phyloP scores from a whole-genome alignment of 2,797 vertebrate species.

The Fringilla coelebs region DNA sequence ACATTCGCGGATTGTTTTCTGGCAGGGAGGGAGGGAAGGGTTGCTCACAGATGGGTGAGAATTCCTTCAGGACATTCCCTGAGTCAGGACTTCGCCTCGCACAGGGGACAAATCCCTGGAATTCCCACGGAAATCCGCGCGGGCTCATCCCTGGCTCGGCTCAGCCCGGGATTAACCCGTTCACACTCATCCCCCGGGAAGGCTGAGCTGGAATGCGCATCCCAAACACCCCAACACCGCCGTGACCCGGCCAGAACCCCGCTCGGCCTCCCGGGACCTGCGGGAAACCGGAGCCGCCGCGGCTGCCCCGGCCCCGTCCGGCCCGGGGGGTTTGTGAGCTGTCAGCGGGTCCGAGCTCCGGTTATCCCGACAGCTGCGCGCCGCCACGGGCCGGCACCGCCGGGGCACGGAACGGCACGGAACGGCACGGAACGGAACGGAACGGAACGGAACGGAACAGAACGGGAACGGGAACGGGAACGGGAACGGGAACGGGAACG shows the following conservation, averaged over 20 bases:
- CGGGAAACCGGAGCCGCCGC: not conserved
- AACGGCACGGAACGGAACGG: too few relatives aligned
- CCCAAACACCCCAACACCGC: not conserved
- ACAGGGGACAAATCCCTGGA: not conserved
- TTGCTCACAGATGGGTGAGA: not conserved
- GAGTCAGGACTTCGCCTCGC: not conserved
- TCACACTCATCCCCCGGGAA: not conserved
- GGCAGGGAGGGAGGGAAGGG: not conserved
- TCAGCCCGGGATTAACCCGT: not conserved
- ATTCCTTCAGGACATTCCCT: not conserved
- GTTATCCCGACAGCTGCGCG: slow-evolving; percentile 15
- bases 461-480: too few relatives aligned
- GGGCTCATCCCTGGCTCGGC: not conserved
- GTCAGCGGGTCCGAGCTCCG: slow-evolving; percentile 1
- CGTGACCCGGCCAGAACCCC: not conserved
- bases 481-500: accelerated
- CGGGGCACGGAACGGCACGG: too few relatives aligned
- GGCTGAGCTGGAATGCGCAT: accelerated
- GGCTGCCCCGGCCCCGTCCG: not conserved
- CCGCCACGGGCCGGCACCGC: not conserved
- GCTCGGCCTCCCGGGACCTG: not conserved
- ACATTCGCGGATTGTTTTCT: not conserved
- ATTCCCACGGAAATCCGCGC: not conserved
- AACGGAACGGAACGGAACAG: too few relatives aligned
- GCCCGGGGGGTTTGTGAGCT: slow-evolving; percentile 19